Conservation (phyloP, 2,888 invertebrate genomes). For the Cetonia aurata region DNA sequence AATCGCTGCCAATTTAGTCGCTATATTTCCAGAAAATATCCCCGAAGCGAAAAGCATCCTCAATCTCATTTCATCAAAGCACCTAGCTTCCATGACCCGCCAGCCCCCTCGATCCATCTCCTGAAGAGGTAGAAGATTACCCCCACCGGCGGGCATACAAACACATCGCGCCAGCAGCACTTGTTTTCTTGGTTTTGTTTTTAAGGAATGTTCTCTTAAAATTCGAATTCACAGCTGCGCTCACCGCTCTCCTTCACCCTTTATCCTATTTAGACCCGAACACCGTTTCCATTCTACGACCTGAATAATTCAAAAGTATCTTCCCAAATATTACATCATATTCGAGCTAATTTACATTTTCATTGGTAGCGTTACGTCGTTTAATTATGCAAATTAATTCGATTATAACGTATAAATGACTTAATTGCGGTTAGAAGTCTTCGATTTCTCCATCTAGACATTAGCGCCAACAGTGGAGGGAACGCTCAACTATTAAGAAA, state of each 20-base stretch:
- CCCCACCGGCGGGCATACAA: constrained; percentile 44
- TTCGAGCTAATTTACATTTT: constrained; percentile 1
- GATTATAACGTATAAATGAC: constrained; percentile 11
- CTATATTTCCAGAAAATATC: constrained; percentile 51
- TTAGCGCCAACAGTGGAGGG: constrained; percentile 64
- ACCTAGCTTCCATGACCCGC: constrained; percentile 47
- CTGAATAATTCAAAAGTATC: constrained; percentile 47
- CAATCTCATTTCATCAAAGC: constrained; percentile 54
- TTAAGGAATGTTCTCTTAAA: constrained; percentile 52
- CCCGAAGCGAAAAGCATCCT: constrained; percentile 49
- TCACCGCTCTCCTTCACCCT: constrained; percentile 42
- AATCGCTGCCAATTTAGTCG: constrained; percentile 52
- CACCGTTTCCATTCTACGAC: constrained; percentile 31
- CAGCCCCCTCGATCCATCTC: constrained; percentile 37
- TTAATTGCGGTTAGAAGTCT: neutral
- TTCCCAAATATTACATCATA: neutral
- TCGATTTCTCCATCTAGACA: constrained; percentile 48
- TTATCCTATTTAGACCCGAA: constrained; percentile 44
- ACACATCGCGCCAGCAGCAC: constrained; percentile 42
- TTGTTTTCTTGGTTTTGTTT: constrained; percentile 60
- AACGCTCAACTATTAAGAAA: constrained; percentile 60
- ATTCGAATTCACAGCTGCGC: constrained; percentile 55
- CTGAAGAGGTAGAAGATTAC: constrained; percentile 55
- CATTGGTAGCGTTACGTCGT: neutral
- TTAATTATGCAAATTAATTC: constrained; percentile 13